A percentile compares a stretch with the other conserved stretches of the same genome.
phyloP scores from a whole-genome alignment of 2,113 vertebrate species.

The Gavia stellata region DNA sequence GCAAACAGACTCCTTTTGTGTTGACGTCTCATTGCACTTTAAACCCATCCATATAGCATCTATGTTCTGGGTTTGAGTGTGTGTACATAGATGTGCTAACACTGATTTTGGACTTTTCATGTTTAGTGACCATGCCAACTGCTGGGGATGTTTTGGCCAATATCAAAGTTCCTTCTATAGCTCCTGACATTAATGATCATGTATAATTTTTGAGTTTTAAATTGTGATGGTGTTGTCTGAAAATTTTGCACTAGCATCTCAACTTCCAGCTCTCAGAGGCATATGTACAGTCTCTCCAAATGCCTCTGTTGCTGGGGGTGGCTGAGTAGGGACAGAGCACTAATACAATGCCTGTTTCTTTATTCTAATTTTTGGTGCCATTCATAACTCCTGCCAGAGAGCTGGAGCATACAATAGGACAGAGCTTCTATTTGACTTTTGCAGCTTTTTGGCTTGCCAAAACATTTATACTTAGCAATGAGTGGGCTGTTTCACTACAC shows the following conservation, averaged over 20 bases:
- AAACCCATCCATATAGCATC: background rate
- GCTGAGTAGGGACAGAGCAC: background rate
- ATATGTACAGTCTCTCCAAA: background rate
- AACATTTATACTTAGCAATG: background rate
- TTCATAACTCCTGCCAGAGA: background rate
- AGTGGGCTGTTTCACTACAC: background rate
- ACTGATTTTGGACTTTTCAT: background rate
- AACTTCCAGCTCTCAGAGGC: background rate
- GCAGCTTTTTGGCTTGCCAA: background rate
- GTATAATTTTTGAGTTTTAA: background rate
- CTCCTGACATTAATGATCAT: background rate
- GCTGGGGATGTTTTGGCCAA: background rate
- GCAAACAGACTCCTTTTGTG: background rate
- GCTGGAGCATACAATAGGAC: background rate
- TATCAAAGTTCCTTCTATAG: background rate
- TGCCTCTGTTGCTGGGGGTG: background rate
- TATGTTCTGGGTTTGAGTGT: background rate
- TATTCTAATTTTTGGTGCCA: background rate
- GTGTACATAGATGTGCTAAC: rapidly evolving
- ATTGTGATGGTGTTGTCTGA: background rate
- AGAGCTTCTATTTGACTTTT: background rate
- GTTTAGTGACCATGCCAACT: background rate
- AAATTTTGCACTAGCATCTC: background rate
- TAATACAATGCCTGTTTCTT: background rate
- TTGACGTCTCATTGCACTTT: background rate